Base-by-base conservation (phyloP, 2,888 invertebrate species). In the Ectemnius cavifrons region DNA sequence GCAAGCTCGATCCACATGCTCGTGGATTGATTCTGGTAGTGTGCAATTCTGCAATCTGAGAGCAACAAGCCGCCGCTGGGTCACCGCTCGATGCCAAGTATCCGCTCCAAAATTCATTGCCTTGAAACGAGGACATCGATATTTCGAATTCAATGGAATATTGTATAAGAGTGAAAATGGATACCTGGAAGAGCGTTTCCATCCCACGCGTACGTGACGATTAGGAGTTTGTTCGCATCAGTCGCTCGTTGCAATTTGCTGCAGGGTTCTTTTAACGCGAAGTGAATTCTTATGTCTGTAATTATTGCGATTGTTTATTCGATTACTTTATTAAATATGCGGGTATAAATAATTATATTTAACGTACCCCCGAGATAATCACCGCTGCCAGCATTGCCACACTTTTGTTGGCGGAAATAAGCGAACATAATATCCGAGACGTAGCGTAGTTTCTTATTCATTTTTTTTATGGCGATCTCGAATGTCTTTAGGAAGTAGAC, bases 141-240 rank as follows among this genome's bases (percentile, higher is more conserved):
- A 23, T 23, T 45, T 6, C 47, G 45, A 37, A 37, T 4, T 5
- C 6, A 60, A 46, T 46, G n/a, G 20, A 20, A 16, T 27, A 37
- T 59, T 27, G 11, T n/a, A 8, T 3, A 2, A 37, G 37, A 8
- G 8, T 1, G 37, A 11, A 37, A 37, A 4, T 37, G 11, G 37
- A 37, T 37, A 86, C 89, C 89, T 0, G 95, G 95, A 71, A 94
- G 92, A 0, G 95, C 93, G 85, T 95, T 95, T 6, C 94, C 94
- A 85, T 95, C 95, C 94, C 95, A 94, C 0, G 95, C 94, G 84
- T 95, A 95, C 0, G 94, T 94, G 45, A 94, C 93, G 0, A 95
- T 92, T 16, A 95, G 89, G 6, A 92, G 85, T 86, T 92, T 92
- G 71, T 87, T 88, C 18, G 86, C 79, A 58, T 89, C 89, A 2